Base-by-base conservation (phyloP, 2,888 invertebrate species). In the Xylota sylvarum region DNA sequence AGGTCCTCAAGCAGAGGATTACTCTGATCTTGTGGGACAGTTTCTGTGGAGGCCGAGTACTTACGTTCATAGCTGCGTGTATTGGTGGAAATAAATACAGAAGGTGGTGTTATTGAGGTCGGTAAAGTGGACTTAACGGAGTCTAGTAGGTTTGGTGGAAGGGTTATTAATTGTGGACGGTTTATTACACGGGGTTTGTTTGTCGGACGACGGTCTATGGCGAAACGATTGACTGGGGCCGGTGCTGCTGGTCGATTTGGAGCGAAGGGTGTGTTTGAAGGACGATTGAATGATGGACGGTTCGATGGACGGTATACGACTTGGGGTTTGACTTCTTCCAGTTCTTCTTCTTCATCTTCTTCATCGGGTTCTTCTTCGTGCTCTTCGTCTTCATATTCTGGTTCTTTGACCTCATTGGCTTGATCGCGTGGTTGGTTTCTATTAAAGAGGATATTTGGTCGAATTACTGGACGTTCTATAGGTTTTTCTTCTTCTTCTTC, bases 61-160 rank as follows among this genome's bases (percentile, higher is more conserved):
- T 92, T 92, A 23, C 92, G 90, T 83, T 92, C 92, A 82, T 93
- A 92, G 35, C 89, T 90, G 35, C 91, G 90, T n/a, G 91, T 92
- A 65, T 90, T 91, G 52, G 90, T 90, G 17, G 90, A 89, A 81
- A 91, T 91, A 81, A 92, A 92, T 4, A 90, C 90, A 4, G 91
- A 90, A 14, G 92, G 91, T 76, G 90, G 91, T 35, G 91, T 89
- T 4, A 89, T 90, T 70, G 89, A 89, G 55, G 90, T 78, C 23
- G 89, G 89, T 35, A 55, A 30, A 4, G 91, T 90, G 10, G 91
- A 91, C 17, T 88, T 88, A 82, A 90, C 90, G 62, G 90, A 91
- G 52, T 90, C 90, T 12, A 88, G 89, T 46, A 91, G 90, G 78
- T 91, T 90, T 1, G 92, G 92, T 74, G 91, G 91, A 3, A 91